Percentiles rank a stretch among this genome's conserved stretches.
These are phyloP conservation scores for Heterotis niloticus DNA, from an alignment of 2,113 vertebrate species.

Conservation along the genomic window DNA sequence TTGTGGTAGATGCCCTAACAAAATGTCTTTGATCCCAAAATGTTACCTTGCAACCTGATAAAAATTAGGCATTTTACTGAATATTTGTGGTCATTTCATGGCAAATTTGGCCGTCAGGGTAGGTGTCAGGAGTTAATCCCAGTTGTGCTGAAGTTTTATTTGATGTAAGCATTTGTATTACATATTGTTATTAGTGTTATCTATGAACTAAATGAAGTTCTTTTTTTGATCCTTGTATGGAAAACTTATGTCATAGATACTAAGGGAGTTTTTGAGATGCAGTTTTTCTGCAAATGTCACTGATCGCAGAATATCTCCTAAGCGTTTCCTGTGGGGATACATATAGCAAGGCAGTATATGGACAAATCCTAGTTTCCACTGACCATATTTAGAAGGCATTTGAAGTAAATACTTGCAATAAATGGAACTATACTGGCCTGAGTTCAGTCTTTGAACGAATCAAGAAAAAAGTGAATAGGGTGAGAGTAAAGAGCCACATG, in stretches of 20 bases:
- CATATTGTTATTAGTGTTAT: neutral
- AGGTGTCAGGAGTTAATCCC: neutral
- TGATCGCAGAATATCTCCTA: neutral
- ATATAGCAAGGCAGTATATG: constrained; percentile 2
- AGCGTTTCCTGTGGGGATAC: constrained; percentile 10
- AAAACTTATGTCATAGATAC: neutral
- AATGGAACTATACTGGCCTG: constrained; percentile 14
- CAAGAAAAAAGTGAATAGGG: neutral
- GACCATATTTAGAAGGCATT: constrained; percentile 5
- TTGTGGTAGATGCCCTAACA: neutral
- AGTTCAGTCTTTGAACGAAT: neutral
- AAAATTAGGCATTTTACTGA: neutral
- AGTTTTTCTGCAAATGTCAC: neutral
- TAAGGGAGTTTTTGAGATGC: neutral
- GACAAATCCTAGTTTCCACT: neutral
- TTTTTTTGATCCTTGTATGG: neutral
- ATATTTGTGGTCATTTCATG: neutral
- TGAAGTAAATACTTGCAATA: constrained; percentile 27
- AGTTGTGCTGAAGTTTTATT: neutral
- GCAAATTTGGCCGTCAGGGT: neutral
- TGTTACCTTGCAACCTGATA: neutral
- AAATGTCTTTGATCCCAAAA: constrained; percentile 10
- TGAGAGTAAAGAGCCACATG: neutral
- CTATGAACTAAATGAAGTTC: neutral
- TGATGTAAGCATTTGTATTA: neutral